Conservation (phyloP, 2,797 vertebrate genomes). For the Leptatherina wallacei region DNA sequence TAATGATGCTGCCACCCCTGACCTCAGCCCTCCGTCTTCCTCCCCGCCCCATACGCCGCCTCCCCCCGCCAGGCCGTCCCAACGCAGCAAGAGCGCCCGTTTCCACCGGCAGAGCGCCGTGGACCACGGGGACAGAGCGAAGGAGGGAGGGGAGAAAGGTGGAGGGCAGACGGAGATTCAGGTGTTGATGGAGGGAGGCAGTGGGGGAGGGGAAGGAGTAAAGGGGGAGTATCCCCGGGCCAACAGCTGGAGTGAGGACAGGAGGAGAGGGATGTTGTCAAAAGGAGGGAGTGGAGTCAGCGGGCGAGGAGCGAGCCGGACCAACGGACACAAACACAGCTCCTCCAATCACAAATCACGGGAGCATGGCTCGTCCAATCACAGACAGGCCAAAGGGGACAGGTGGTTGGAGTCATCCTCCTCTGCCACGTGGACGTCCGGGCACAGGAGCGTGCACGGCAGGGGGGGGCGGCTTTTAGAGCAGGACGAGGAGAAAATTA, state of each 20-base stretch:
- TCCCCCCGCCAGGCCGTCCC: conserved; percentile 72
- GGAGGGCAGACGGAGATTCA: conserved; percentile 89
- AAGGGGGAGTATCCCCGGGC: conserved; percentile 86
- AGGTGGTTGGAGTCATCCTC: conserved; percentile 90
- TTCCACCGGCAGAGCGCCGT: conserved; percentile 91
- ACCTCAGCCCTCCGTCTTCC: conserved; percentile 90
- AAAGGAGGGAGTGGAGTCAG: conserved; percentile 79
- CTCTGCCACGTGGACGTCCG: conserved; percentile 89
- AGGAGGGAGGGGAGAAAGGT: conserved; percentile 78
- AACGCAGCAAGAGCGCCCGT: conserved; percentile 89
- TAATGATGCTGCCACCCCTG: conserved; percentile 90
- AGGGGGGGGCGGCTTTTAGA: conserved; percentile 88
- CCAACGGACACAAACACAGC: conserved; percentile 88
- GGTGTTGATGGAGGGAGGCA: conserved; percentile 90
- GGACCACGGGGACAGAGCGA: conserved; percentile 88
- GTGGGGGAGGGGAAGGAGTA: conserved; percentile 73
- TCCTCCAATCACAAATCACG: conserved; percentile 91
- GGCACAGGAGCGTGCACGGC: conserved; percentile 77
- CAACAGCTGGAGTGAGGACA: conserved; percentile 92
- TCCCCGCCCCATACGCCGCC: conserved; percentile 85
- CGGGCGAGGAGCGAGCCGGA: conserved; percentile 74
- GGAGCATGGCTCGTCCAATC: conserved; percentile 89
- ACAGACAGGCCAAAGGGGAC: conserved; percentile 88
- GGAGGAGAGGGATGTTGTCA: conserved; percentile 67
- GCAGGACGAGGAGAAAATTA: conserved; percentile 95